These are phyloP conservation scores for Eremobia ochroleuca DNA, from an alignment of 2,888 invertebrate species.

Conservation along the genomic window DNA sequence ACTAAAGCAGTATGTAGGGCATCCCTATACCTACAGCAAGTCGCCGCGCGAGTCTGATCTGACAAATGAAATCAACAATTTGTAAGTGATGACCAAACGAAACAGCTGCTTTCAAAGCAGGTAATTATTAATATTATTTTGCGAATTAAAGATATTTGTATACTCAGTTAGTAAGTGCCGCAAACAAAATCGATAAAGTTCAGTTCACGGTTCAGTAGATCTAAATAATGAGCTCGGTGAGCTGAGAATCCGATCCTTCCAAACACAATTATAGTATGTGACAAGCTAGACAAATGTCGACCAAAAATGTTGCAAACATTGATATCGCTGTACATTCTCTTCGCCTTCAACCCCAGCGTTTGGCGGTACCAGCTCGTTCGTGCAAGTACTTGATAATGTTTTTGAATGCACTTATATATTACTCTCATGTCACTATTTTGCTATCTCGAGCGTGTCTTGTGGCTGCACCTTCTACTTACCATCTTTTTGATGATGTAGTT, in stretches of 20 bases:
- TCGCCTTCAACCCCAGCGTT: not conserved
- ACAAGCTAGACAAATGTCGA: conserved; percentile 47
- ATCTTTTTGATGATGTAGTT: not conserved
- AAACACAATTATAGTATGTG: conserved; percentile 57
- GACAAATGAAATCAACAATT: not conserved
- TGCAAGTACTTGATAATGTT: not conserved
- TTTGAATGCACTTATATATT: not conserved
- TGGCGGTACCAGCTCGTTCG: conserved; percentile 3
- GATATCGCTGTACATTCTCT: conserved; percentile 53
- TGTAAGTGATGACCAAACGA: not conserved
- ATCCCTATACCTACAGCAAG: not conserved
- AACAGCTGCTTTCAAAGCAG: conserved; percentile 5
- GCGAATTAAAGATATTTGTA: not conserved
- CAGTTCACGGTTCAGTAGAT: conserved; percentile 38
- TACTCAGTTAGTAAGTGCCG: not conserved
- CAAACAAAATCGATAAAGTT: conserved; percentile 22
- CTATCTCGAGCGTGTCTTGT: not conserved
- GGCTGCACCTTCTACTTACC: not conserved
- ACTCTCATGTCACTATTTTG: not conserved
- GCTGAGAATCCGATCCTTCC: conserved; percentile 41
- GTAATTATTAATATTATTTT: conserved; percentile 20
- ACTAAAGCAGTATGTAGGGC: conserved; percentile 5
- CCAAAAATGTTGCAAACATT: conserved; percentile 55
- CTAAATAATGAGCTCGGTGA: conserved; percentile 48
- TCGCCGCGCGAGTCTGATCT: not conserved